Conservation (phyloP, 2,113 vertebrate species). For the Hydrolagus affinis region DNA sequence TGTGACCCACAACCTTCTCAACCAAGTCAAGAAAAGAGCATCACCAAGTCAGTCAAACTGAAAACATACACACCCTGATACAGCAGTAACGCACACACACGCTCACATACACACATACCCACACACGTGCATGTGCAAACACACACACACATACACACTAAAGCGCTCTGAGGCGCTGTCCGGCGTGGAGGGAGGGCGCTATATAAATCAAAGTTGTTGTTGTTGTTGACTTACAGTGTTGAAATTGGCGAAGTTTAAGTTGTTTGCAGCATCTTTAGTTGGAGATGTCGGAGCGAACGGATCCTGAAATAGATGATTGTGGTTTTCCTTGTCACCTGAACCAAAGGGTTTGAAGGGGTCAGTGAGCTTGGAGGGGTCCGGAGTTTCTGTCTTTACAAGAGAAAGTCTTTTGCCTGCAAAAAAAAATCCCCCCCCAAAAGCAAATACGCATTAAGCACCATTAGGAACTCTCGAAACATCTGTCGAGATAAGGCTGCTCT, state of each 20-base stretch:
- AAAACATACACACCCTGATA: too few relatives aligned
- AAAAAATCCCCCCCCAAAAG: conserved; percentile 58
- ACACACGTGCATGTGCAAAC: too few relatives aligned
- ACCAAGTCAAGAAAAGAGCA: too few relatives aligned
- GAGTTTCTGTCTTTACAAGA: conserved; percentile 78
- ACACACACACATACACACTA: neutral
- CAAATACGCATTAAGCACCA: conserved; percentile 45
- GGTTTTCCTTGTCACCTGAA: conserved; percentile 76
- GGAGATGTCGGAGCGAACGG: conserved; percentile 76
- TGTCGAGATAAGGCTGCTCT: neutral
- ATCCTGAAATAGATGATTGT: conserved; percentile 72
- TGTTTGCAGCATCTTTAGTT: conserved; percentile 71
- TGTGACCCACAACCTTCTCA: too few relatives aligned
- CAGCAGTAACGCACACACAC: too few relatives aligned
- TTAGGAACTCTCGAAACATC: neutral
- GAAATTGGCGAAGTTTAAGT: conserved; percentile 90
- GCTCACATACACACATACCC: too few relatives aligned
- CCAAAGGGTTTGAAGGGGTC: conserved; percentile 76
- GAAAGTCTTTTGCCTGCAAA: conserved; percentile 78
- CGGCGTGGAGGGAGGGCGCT: too few relatives aligned
- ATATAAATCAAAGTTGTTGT: too few relatives aligned
- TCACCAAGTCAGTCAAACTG: too few relatives aligned
- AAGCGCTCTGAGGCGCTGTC: too few relatives aligned
- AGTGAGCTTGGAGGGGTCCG: conserved; percentile 81
- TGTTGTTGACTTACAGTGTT: conserved; percentile 99